A percentile compares a stretch with the other conserved stretches of the same genome.
These are phyloP conservation scores for Trachelipus rathkii DNA, from an alignment of 1,140 invertebrate species.

Conservation along the genomic window DNA sequence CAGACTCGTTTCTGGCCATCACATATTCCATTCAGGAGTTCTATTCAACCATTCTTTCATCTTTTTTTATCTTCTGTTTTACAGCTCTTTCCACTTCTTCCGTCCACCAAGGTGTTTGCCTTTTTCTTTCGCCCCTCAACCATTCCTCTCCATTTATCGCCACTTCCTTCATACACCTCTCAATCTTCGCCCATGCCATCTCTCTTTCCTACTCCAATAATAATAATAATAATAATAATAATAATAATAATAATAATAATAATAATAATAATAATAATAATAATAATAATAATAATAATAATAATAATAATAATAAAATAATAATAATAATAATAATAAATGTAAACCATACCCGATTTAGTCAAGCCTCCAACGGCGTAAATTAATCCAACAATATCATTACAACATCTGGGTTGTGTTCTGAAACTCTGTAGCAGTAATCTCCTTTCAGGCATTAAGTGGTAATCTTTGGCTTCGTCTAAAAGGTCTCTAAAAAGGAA, in stretches of 20 bases:
- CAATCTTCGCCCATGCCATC: no score
- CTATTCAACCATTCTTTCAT: no score
- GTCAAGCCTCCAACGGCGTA: conserved; percentile 84
- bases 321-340: neutral
- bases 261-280: neutral
- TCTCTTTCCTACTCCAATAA: no score
- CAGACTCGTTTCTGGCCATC: no score
- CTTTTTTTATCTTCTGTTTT: no score
- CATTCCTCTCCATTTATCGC: no score
- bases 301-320: neutral
- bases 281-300: neutral
- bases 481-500: conserved; percentile 62
- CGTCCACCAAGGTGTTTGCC: no score
- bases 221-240: neutral
- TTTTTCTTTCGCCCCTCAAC: no score
- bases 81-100: no score
- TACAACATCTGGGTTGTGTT: conserved; percentile 69
- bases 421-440: conserved; percentile 69
- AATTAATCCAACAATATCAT: conserved; percentile 66
- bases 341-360: conserved; percentile 66
- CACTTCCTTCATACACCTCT: no score
- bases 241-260: neutral
- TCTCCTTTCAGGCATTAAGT: conserved; percentile 76
- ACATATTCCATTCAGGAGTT: no score
- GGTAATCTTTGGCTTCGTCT: conserved; percentile 78